A percentile compares a stretch with the other conserved stretches of the same genome.
Conservation (phyloP, 2,113 vertebrate genomes). For the Numenius arquata region DNA sequence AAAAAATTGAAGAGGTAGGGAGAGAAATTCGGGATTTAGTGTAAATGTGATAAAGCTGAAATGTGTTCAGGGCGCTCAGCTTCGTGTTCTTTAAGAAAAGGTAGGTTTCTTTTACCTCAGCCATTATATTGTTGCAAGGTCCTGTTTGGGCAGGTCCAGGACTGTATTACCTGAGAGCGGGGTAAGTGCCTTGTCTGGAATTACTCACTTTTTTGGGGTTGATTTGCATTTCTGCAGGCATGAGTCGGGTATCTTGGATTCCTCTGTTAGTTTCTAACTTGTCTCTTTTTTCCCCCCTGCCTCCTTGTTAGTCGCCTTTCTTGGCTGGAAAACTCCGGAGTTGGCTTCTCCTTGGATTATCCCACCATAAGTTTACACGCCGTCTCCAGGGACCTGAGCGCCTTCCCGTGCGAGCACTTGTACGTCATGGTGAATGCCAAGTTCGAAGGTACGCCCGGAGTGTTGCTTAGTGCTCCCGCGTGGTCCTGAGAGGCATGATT, state of each 20-base stretch:
- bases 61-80: not conserved
- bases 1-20: not conserved
- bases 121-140: not conserved
- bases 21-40: not conserved
- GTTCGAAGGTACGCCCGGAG: slow-evolving; percentile 73
- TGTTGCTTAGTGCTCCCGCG: fast-evolving
- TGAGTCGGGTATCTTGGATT: not conserved
- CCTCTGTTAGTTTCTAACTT: not conserved
- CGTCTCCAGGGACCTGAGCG: slow-evolving; percentile 85
- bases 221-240: not conserved
- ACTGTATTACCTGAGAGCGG: fast-evolving
- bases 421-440: slow-evolving; percentile 97
- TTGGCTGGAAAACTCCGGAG: slow-evolving; percentile 89
- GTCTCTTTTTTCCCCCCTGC: not conserved
- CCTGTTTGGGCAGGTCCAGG: not conserved
- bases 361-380: slow-evolving; percentile 94
- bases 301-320: slow-evolving; percentile 78
- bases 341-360: slow-evolving; percentile 93
- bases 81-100: not conserved
- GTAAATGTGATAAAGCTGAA: not conserved
- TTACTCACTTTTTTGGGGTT: too few relatives aligned
- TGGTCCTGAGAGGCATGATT: fast-evolving
- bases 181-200: not conserved
- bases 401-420: slow-evolving; percentile 90
- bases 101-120: not conserved